Base-by-base conservation (phyloP, 2,113 vertebrate species). In the Mobula birostris region DNA sequence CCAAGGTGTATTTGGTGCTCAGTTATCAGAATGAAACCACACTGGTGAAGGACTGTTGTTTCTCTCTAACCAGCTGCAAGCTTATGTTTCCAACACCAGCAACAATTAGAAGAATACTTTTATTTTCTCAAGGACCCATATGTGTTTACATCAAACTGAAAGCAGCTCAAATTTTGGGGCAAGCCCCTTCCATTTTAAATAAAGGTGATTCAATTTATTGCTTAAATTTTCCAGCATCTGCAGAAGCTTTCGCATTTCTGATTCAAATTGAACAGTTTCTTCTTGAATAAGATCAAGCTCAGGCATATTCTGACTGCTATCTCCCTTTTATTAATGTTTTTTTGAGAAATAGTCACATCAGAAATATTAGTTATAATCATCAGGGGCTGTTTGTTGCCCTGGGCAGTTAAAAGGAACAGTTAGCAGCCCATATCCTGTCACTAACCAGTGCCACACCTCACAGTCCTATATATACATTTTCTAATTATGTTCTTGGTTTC, bases 401-500 rank as follows among this genome's bases (percentile, higher is more conserved):
- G 91, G 70, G 70, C 36, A 93, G 36, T 93, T 68, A 74, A 74
- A 19, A 76, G 36, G 19, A 32, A 93, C 68, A 19, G 24, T 72
- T 27, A 93, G 19, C 66, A 56, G 36, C 68, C 91, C 91, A 93
- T 68, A 93, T 93, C 91, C 91, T 93, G 68, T 27, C 32, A 32
- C 36, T 93, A 93, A 74, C 8, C 91, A 93, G 70, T 29, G 12
- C 74, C 68, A 74, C 91, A 74, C 91, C 91, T 93, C 40, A 72
- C 91, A 7, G 8, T 72, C 68, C 68, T 93, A 74, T 74, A 74
- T 93, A 93, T 93, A 93, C 74, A 93, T 70, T 27, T 93, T 93
- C 91, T 93, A 72, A 74, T 93, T 93, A 70, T 11, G 91, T 32
- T 93, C 91, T 93, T 74, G 91, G 91, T 74, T 93, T 72, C 91